Conservation (phyloP, 2,797 vertebrate genomes). For the Myotis pilosus region DNA sequence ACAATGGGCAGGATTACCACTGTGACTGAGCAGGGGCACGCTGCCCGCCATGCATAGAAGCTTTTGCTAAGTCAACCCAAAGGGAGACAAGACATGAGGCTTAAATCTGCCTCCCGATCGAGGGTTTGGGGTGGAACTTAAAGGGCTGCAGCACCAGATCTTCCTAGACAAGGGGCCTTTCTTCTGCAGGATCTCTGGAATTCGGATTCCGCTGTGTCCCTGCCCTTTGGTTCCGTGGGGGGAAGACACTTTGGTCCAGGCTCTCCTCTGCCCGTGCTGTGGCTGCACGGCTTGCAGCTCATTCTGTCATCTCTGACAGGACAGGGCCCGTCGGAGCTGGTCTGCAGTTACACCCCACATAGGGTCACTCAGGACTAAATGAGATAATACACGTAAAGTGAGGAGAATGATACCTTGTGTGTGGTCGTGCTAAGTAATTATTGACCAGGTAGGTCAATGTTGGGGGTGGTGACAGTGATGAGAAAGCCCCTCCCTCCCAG, state of each 20-base stretch:
- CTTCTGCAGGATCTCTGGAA: neutral
- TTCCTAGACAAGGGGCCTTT: neutral
- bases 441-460: neutral
- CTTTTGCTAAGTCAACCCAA: neutral
- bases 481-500: neutral
- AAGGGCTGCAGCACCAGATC: neutral
- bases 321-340: neutral
- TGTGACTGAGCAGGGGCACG: neutral
- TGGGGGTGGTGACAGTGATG: accelerated
- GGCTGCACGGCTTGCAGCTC: neutral
- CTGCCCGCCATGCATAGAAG: neutral
- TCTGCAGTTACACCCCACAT: neutral
- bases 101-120: neutral
- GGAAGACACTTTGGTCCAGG: neutral
- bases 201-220: too few relatives aligned
- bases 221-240: neutral
- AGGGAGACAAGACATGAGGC: neutral
- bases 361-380: neutral
- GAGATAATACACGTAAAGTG: neutral
- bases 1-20: neutral
- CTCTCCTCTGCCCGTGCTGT: too few relatives aligned
- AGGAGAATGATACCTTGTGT: too few relatives aligned
- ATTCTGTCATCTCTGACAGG: neutral
- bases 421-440: neutral
- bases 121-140: neutral